Percentiles rank a stretch among this genome's conserved stretches.
Evolutionary conservation across 2,113 vertebrate genomes (phyloP).

Genomic region (Acinonyx jubatus): DNA sequence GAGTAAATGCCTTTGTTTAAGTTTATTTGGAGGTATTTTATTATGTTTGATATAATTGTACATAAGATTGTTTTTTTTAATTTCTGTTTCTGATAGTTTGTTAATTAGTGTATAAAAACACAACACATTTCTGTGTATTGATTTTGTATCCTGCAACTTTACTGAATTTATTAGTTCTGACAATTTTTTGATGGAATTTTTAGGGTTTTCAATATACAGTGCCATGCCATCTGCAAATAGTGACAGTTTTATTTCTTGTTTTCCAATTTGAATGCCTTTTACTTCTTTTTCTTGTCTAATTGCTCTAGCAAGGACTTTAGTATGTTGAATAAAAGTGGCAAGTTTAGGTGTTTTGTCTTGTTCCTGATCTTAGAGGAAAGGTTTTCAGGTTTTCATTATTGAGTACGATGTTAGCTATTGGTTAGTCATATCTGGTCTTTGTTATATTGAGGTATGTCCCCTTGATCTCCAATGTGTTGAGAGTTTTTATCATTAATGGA

Average conservation of each 20-base stretch:
- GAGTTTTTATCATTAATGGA: neutral
- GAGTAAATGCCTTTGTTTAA: neutral
- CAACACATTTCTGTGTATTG: neutral
- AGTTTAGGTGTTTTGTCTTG: neutral
- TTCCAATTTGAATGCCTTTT: neutral
- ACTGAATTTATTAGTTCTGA: neutral
- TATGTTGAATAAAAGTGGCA: neutral
- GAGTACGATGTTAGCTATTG: neutral
- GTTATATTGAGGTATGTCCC: neutral
- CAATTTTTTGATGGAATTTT: neutral
- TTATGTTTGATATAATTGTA: neutral
- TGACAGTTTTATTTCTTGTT: neutral
- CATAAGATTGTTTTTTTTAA: neutral
- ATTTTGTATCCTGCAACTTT: neutral
- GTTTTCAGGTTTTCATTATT: neutral
- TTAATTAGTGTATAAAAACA: neutral
- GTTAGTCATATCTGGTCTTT: neutral
- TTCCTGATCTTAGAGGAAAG: neutral
- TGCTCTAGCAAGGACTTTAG: neutral
- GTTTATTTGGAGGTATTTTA: neutral
- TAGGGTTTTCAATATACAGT: neutral
- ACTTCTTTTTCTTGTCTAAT: neutral
- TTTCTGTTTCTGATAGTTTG: neutral
- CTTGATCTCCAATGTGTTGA: neutral
- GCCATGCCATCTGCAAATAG: neutral